These are phyloP conservation scores for Ichneumoninae sp. DNA, from an alignment of 2,888 invertebrate genomes.

Conservation along the genomic window DNA sequence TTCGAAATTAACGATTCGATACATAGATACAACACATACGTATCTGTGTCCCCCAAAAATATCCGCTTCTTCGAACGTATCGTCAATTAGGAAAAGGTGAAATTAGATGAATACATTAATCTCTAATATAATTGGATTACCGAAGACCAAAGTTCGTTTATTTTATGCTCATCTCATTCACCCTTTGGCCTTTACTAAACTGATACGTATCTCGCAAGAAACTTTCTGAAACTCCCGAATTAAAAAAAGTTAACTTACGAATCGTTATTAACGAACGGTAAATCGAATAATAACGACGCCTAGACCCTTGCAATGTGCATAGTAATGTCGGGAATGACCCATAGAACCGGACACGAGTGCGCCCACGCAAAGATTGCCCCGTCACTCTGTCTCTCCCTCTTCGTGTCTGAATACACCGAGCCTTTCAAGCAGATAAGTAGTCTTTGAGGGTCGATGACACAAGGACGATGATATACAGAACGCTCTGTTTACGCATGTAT, in stretches of 20 bases:
- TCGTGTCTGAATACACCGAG: slow-evolving; percentile 19
- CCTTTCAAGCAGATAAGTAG: slow-evolving; percentile 33
- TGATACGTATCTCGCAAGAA: neutral
- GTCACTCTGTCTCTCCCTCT: slow-evolving; percentile 20
- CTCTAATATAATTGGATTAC: neutral
- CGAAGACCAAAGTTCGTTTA: neutral
- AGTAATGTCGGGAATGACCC: slow-evolving; percentile 36
- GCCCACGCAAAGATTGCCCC: slow-evolving; percentile 47
- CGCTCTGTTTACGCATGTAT: slow-evolving; percentile 2
- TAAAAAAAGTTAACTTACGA: neutral
- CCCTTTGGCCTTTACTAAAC: neutral
- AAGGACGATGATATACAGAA: slow-evolving; percentile 37
- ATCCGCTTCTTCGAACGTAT: neutral
- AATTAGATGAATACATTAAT: neutral
- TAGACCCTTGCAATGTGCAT: slow-evolving; percentile 28
- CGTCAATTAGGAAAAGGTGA: neutral
- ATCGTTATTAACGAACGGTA: slow-evolving; percentile 12
- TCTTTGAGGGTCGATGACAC: slow-evolving; percentile 54
- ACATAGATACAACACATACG: neutral
- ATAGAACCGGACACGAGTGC: slow-evolving; percentile 51
- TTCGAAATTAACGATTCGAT: too few species aligned
- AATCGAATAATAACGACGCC: slow-evolving; percentile 4
- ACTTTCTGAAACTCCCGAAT: neutral
- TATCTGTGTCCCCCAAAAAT: neutral
- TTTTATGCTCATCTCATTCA: neutral